phyloP scores from a whole-genome alignment of 2,888 invertebrate species.

The Corbicula japonica region DNA sequence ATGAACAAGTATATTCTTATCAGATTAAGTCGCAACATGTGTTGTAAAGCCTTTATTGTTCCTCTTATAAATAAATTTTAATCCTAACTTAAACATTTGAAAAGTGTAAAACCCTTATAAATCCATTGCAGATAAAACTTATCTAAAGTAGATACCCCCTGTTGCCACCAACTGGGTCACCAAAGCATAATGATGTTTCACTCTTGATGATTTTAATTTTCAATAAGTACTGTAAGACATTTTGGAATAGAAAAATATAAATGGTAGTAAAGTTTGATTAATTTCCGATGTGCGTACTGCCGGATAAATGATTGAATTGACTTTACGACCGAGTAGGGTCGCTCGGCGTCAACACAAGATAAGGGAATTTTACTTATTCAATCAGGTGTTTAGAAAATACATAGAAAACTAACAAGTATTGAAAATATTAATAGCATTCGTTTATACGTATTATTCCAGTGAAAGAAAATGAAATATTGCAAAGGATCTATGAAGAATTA shows the following conservation, averaged over 20 bases:
- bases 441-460: slow-evolving; percentile 19
- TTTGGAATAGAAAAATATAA: slow-evolving; percentile 16
- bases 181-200: slow-evolving; percentile 18
- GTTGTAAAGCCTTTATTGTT: too few relatives aligned
- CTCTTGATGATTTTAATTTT: slow-evolving; percentile 10
- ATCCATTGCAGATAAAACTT: too few relatives aligned
- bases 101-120: too few relatives aligned
- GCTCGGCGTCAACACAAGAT: slow-evolving; percentile 19
- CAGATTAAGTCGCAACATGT: too few relatives aligned
- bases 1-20: too few relatives aligned
- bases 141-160: too few relatives aligned
- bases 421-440: too few relatives aligned
- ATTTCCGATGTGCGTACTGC: slow-evolving; percentile 19
- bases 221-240: slow-evolving; percentile 17
- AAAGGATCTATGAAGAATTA: too few relatives aligned
- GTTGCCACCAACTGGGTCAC: slow-evolving; percentile 1
- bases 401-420: too few relatives aligned
- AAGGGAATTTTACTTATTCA: slow-evolving; percentile 10
- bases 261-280: slow-evolving; percentile 21
- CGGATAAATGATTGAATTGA: slow-evolving; percentile 31
- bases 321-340: slow-evolving; percentile 7
- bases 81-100: too few relatives aligned
- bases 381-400: slow-evolving; percentile 6
- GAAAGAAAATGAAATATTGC: slow-evolving; percentile 20
- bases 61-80: too few relatives aligned